Evolutionary conservation across 2,888 invertebrate genomes (phyloP).

Genomic region (Drosophila helvetica): DNA sequence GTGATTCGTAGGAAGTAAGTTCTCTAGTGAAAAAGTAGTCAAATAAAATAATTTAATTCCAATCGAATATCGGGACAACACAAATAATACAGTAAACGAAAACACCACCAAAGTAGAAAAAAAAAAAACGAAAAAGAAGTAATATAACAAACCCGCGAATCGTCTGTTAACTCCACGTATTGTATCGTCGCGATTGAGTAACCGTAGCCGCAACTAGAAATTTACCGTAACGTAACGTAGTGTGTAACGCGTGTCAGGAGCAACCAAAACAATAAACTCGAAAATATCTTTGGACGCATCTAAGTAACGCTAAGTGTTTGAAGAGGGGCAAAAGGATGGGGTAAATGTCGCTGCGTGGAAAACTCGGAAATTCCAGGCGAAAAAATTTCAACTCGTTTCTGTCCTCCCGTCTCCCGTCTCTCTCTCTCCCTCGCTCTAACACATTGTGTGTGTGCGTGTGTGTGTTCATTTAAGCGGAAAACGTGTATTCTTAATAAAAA

Average conservation of each 20-base stretch:
- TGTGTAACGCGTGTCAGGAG: slow-evolving; percentile 6
- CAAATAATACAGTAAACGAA: slow-evolving; percentile 48
- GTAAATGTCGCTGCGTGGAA: slow-evolving; percentile 31
- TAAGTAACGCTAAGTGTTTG: slow-evolving; percentile 40
- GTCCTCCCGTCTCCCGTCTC: slow-evolving; percentile 15
- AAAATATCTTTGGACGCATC: background rate
- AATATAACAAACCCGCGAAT: slow-evolving; percentile 24
- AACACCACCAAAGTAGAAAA: slow-evolving; percentile 36
- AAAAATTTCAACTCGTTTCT: slow-evolving; percentile 65
- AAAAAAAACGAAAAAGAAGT: slow-evolving; percentile 40
- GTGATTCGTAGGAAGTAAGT: slow-evolving; percentile 76
- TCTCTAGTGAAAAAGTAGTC: slow-evolving; percentile 62
- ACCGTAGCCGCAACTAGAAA: background rate
- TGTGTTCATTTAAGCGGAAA: slow-evolving; percentile 64
- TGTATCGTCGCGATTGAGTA: background rate
- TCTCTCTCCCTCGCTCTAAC: background rate
- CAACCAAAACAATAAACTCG: slow-evolving; percentile 19
- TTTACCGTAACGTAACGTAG: background rate
- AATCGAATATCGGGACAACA: slow-evolving; percentile 65
- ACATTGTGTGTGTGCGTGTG: slow-evolving; percentile 22
- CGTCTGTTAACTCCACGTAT: slow-evolving; percentile 13
- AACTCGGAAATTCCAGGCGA: slow-evolving; percentile 49
- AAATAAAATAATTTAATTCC: slow-evolving; percentile 61
- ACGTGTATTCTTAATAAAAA: slow-evolving; percentile 75
- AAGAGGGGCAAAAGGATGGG: background rate